Evolutionary conservation across 2,888 invertebrate genomes (phyloP).

Genomic region (Drosophila paranaensis): DNA sequence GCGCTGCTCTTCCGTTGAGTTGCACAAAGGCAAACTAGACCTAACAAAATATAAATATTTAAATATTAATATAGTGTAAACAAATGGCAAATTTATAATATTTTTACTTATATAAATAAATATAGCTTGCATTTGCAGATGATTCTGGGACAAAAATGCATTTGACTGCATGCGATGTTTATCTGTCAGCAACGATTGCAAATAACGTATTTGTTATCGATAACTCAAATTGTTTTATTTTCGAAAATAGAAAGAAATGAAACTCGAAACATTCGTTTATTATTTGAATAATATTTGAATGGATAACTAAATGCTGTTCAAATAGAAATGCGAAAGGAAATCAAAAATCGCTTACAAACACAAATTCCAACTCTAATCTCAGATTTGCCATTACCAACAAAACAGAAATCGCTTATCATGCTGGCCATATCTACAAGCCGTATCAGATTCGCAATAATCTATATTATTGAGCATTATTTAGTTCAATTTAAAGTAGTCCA

Average conservation of each 20-base stretch:
- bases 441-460: conserved; percentile 38
- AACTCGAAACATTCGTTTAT: neutral
- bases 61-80: neutral
- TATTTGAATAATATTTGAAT: too few relatives aligned
- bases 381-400: conserved; percentile 32
- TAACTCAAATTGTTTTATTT: neutral
- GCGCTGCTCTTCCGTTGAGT: conserved; percentile 6
- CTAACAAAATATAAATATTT: neutral
- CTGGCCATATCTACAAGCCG: conserved; percentile 31
- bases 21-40: neutral
- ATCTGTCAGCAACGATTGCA: conserved; percentile 3
- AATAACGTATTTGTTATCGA: conserved; percentile 10
- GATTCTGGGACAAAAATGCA: neutral
- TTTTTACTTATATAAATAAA: neutral
- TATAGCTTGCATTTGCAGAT: neutral
- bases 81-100: neutral
- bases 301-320: neutral
- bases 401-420: conserved; percentile 32
- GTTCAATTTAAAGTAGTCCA: conserved; percentile 36
- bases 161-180: neutral
- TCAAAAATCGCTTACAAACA: conserved; percentile 1
- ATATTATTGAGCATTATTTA: conserved; percentile 43
- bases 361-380: conserved; percentile 43
- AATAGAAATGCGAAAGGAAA: neutral
- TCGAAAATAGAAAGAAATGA: neutral